A percentile compares a stretch with the other conserved stretches of the same genome.
Conservation (phyloP, 2,888 invertebrate species). For the Drosophila birchii region DNA sequence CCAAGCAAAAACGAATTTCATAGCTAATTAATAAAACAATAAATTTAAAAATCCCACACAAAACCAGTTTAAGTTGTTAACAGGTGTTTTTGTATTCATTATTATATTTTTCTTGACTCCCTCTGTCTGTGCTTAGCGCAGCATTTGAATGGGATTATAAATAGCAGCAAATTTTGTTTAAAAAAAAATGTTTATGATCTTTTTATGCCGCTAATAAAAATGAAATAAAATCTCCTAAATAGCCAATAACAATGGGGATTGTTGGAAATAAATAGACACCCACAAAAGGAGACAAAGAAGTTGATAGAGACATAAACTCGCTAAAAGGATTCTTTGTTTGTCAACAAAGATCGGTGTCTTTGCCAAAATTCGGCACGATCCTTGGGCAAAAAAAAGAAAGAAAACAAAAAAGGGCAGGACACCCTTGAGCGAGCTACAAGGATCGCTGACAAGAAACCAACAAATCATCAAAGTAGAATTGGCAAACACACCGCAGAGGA, state of each 20-base stretch:
- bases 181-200: constrained; percentile 47
- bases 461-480: constrained; percentile 71
- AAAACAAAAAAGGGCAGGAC: constrained; percentile 9
- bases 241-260: constrained; percentile 52
- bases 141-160: constrained; percentile 65
- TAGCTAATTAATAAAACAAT: constrained; percentile 52
- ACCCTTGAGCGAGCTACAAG: constrained; percentile 34
- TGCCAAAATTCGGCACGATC: constrained; percentile 54
- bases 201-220: constrained; percentile 57
- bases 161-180: constrained; percentile 65
- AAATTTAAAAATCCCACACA: constrained; percentile 30
- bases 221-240: constrained; percentile 50
- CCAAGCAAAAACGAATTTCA: constrained; percentile 53
- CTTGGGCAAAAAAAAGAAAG: constrained; percentile 27
- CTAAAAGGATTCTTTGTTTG: constrained; percentile 43
- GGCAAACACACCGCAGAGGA: constrained; percentile 74
- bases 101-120: constrained; percentile 25
- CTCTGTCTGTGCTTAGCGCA: constrained; percentile 10
- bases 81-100: constrained; percentile 64
- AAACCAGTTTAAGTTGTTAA: constrained; percentile 68
- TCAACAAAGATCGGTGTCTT: constrained; percentile 38
- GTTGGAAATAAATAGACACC: constrained; percentile 52
- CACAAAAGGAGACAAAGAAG: constrained; percentile 52
- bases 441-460: constrained; percentile 72
- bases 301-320: constrained; percentile 41